Conservation (phyloP, 2,797 vertebrate species). For the Botia almorhae region DNA sequence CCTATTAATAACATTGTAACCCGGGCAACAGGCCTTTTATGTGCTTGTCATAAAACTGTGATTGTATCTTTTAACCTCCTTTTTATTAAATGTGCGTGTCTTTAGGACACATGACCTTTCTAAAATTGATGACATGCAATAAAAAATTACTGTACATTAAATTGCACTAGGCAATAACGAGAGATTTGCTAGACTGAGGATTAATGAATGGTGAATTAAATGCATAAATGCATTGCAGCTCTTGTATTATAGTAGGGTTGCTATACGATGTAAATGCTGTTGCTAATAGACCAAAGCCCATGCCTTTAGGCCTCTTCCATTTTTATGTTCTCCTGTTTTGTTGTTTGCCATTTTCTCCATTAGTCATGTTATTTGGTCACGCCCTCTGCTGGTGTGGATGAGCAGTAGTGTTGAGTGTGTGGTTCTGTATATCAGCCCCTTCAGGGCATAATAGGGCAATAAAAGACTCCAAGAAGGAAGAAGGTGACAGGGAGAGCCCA, state of each 20-base stretch:
- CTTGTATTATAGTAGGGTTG: too few relatives aligned
- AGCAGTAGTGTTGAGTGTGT: neutral
- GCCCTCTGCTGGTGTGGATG: slow-evolving; percentile 50
- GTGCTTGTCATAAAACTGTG: neutral
- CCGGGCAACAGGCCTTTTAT: slow-evolving; percentile 25
- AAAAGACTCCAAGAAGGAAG: neutral
- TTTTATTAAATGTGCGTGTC: neutral
- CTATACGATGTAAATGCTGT: too few relatives aligned
- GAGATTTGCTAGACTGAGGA: too few relatives aligned
- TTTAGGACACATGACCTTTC: neutral
- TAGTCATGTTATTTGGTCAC: neutral
- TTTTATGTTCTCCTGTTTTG: too few relatives aligned
- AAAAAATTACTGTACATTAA: too few relatives aligned
- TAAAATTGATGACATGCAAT: neutral
- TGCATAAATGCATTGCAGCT: neutral
- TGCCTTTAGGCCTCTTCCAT: too few relatives aligned
- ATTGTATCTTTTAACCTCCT: slow-evolving; percentile 10
- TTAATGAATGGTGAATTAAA: neutral
- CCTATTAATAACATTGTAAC: slow-evolving; percentile 53
- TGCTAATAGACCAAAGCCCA: too few relatives aligned
- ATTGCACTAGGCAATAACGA: too few relatives aligned
- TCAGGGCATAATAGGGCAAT: neutral
- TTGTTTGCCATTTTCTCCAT: too few relatives aligned
- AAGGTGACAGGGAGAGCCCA: neutral
- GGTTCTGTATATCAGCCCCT: neutral